Percentiles rank a stretch among this genome's conserved stretches.
Evolutionary conservation across 2,888 invertebrate genomes (phyloP).

Genomic region (Rotaria magnacalcarata): DNA sequence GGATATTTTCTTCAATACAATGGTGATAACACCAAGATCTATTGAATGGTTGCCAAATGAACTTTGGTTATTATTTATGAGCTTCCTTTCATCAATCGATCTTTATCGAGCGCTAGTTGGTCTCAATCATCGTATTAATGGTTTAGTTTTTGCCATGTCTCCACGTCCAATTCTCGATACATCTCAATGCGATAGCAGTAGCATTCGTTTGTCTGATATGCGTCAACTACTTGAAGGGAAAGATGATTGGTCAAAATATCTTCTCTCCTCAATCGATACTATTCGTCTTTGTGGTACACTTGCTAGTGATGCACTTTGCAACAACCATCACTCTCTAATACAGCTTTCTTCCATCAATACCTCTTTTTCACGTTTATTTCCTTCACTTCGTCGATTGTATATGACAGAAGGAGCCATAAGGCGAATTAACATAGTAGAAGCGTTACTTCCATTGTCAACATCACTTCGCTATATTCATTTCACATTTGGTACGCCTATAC

Average conservation of each 20-base stretch:
- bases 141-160: background rate
- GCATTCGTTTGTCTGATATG: background rate
- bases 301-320: slow-evolving; percentile 9
- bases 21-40: background rate
- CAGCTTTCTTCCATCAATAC: background rate
- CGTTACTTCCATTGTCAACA: background rate
- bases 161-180: slow-evolving; percentile 17
- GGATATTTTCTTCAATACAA: background rate
- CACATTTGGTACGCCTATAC: background rate
- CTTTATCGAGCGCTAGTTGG: background rate
- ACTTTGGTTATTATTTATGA: slow-evolving; percentile 3
- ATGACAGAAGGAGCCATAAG: background rate
- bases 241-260: background rate
- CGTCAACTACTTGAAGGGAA: background rate
- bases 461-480: background rate
- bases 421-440: background rate
- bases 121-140: background rate
- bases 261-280: slow-evolving; percentile 1
- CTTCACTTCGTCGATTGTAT: slow-evolving; percentile 29
- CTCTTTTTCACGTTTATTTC: background rate
- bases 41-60: background rate
- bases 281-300: slow-evolving; percentile 14
- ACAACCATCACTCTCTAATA: background rate
- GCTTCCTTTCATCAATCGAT: background rate
- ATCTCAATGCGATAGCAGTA: background rate